Evolutionary conservation across 2,888 invertebrate species (phyloP).

Genomic region (Epinotia bilunana): DNA sequence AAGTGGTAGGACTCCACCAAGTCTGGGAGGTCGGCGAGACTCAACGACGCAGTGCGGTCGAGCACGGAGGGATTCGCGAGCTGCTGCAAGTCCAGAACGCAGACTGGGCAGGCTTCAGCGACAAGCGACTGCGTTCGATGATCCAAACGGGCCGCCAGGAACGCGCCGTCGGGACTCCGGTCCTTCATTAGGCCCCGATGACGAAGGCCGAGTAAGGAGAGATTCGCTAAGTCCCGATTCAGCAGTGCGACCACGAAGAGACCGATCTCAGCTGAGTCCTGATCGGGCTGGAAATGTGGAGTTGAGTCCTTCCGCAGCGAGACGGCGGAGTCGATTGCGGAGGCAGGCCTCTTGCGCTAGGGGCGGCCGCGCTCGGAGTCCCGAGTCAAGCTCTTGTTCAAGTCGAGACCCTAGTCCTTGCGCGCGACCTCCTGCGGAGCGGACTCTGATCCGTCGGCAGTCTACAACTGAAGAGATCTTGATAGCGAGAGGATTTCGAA

Average conservation of each 20-base stretch:
- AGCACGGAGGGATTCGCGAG: conserved; percentile 87
- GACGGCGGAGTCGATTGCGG: conserved; percentile 87
- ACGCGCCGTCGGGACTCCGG: conserved; percentile 90
- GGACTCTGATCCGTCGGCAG: conserved; percentile 92
- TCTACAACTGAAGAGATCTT: conserved; percentile 96
- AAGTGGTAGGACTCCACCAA: conserved; percentile 74
- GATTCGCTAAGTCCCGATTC: conserved; percentile 97
- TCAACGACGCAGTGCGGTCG: conserved; percentile 93
- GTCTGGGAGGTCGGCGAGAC: conserved; percentile 87
- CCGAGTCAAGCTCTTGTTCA: conserved; percentile 91
- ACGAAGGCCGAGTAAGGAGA: conserved; percentile 90
- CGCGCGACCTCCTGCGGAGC: conserved; percentile 81
- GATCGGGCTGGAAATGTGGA: conserved; percentile 92
- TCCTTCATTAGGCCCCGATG: conserved; percentile 93
- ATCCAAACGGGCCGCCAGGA: conserved; percentile 89
- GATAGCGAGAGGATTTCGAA: conserved; percentile 94
- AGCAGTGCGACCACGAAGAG: conserved; percentile 90
- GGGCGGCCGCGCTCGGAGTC: conserved; percentile 85
- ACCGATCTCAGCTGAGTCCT: conserved; percentile 91
- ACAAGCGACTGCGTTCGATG: conserved; percentile 95
- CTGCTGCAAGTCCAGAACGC: conserved; percentile 87
- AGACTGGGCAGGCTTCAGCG: conserved; percentile 89
- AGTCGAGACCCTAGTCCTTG: conserved; percentile 93
- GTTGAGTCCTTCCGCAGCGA: conserved; percentile 89
- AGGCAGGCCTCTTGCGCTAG: conserved; percentile 92